Evolutionary conservation across 2,888 invertebrate genomes (phyloP), one percentile per base, ranked within the genome.

Genomic region (Himalopsyche anomala): DNA sequence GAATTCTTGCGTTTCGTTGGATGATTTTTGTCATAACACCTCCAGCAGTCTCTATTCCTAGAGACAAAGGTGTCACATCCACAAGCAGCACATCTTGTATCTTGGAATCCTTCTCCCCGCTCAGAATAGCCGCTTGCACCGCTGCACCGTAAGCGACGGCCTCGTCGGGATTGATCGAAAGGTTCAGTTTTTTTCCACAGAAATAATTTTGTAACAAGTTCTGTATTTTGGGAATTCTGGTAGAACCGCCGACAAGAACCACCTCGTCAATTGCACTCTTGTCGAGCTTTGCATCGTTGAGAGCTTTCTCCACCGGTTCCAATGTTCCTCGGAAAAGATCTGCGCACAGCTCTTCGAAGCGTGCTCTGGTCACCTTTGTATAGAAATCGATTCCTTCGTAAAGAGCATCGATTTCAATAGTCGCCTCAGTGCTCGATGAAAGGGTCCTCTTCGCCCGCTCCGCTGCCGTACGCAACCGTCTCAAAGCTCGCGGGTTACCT

Each of bases 221-320:
- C 91, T 96, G 96, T 62, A 97, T 95, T 90, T 96, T 96, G 0
- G 96, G 97, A 85, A 97, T 96, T 87, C 96, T 94, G 0, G 96
- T 96, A 0, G 96, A 96, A 38, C 96, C 97, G 17, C 97, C 97
- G 56, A 97, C 97, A 51, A 97, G 92, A 0, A 97, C 97, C 4
- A 97, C 95, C 89, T 97, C 97, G 90, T 97, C 94, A 88, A 97
- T 96, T 88, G 94, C 93, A 56, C 93, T 92, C 90, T 97, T 97
- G 91, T 96, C 96, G 91, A 97, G 91, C 90, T 96, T 96, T 0
- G 97, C 96, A 90, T 97, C 97, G 82, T 94, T 93, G 40, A 97
- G 91, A 0, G 97, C 96, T 89, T 96, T 96, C 90, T 97, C 96
- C 0, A 97, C 96, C 0, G 97, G 96, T 81, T 95, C 94, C 87